phyloP scores from a whole-genome alignment of 2,797 vertebrate genomes.

The Anniella stebbinsi region DNA sequence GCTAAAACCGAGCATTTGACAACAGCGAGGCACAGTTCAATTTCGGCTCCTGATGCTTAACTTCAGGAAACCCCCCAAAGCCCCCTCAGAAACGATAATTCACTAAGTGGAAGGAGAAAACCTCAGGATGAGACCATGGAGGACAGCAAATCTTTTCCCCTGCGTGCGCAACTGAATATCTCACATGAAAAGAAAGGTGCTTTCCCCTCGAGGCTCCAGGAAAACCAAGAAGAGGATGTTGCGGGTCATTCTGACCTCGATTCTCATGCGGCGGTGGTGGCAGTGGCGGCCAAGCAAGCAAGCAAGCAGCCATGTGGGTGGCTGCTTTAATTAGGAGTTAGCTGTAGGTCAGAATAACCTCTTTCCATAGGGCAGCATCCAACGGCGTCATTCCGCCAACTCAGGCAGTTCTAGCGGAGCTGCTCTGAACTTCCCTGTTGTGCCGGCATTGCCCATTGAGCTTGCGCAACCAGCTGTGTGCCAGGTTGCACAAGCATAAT shows the following conservation, averaged over 20 bases:
- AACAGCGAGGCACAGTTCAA: not conserved
- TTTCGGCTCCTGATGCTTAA: not conserved
- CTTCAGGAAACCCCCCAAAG: not conserved
- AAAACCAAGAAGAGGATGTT: not conserved
- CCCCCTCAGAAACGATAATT: not conserved
- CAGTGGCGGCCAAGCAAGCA: too few species aligned
- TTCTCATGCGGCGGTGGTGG: not conserved
- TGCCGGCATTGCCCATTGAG: not conserved
- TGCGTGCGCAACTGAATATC: not conserved
- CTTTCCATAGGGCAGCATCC: not conserved
- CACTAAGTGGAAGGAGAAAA: not conserved
- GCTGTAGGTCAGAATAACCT: not conserved
- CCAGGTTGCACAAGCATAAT: too few species aligned
- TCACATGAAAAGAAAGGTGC: accelerated
- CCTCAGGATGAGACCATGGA: not conserved
- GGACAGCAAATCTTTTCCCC: not conserved
- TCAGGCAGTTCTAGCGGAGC: too few species aligned
- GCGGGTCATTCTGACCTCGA: not conserved
- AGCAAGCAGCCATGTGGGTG: not conserved
- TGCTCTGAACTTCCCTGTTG: too few species aligned
- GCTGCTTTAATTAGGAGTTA: not conserved
- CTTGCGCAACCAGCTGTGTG: too few species aligned
- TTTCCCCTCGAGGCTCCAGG: not conserved
- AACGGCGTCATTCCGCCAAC: too few species aligned
- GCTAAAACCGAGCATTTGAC: too few species aligned